Percentiles rank a stretch among this genome's conserved stretches.
phyloP scores from a whole-genome alignment of 2,797 vertebrate species.

The Harpagifer antarcticus region DNA sequence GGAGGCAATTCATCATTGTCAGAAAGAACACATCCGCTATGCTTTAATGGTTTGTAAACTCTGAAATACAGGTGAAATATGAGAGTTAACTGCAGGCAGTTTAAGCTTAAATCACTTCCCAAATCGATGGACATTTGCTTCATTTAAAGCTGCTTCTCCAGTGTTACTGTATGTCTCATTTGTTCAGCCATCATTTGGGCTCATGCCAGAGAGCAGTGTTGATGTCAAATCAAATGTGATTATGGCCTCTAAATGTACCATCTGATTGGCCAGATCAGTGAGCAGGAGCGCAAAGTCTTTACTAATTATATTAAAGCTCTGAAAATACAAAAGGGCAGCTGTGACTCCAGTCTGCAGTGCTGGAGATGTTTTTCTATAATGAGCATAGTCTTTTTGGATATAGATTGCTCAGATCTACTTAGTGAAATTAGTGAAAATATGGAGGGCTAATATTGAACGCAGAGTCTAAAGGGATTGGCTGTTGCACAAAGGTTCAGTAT shows the following conservation, averaged over 20 bases:
- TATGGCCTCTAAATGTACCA: slow-evolving; percentile 62
- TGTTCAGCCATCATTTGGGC: slow-evolving; percentile 28
- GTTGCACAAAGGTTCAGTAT: not conserved
- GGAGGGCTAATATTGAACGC: not conserved
- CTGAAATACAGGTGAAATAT: slow-evolving; percentile 50
- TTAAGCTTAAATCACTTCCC: slow-evolving; percentile 8
- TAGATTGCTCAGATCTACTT: slow-evolving; percentile 35
- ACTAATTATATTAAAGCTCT: slow-evolving; percentile 63
- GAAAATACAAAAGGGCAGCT: slow-evolving; percentile 63
- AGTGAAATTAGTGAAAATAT: slow-evolving; percentile 23
- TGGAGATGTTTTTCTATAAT: slow-evolving; percentile 19
- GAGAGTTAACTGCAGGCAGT: slow-evolving; percentile 20
- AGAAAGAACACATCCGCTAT: slow-evolving; percentile 58
- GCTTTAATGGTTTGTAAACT: slow-evolving; percentile 58
- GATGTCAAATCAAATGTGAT: slow-evolving; percentile 75
- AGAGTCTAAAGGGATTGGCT: not conserved
- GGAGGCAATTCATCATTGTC: slow-evolving; percentile 83
- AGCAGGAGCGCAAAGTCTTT: slow-evolving; percentile 59
- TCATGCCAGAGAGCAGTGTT: slow-evolving; percentile 50
- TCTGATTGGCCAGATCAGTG: slow-evolving; percentile 66
- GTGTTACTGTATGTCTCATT: slow-evolving; percentile 37
- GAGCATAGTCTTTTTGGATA: slow-evolving; percentile 17
- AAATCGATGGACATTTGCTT: slow-evolving; percentile 30
- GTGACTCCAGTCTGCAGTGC: slow-evolving; percentile 33
- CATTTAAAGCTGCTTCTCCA: slow-evolving; percentile 33